Conservation (phyloP, 2,797 vertebrate genomes). For the Phataginus tricuspis region DNA sequence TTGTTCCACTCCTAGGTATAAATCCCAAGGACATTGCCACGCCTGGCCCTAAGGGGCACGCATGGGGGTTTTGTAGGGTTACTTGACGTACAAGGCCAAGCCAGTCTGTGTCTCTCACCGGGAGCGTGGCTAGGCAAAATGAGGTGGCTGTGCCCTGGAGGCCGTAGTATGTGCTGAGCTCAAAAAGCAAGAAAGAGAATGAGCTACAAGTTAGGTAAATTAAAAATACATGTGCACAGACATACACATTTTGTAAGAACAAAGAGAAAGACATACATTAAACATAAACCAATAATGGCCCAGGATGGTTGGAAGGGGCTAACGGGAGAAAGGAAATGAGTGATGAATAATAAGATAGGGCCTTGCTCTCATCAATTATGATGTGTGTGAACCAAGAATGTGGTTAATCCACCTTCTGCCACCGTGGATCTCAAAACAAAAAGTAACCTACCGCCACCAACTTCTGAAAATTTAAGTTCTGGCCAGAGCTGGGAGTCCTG, state of each 20-base stretch:
- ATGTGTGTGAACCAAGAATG: background rate
- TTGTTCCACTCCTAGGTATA: background rate
- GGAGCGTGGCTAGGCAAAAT: background rate
- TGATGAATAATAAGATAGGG: background rate
- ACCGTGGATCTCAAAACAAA: background rate
- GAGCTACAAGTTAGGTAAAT: background rate
- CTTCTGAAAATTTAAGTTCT: background rate
- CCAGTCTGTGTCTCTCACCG: background rate
- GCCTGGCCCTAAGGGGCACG: background rate
- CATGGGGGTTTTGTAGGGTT: background rate
- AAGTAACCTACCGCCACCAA: background rate
- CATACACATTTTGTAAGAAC: background rate
- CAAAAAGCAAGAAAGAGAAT: background rate
- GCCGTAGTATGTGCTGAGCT: background rate
- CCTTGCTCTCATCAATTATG: background rate
- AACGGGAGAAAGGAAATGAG: background rate
- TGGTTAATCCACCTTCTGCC: background rate
- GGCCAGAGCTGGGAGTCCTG: background rate
- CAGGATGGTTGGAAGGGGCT: background rate
- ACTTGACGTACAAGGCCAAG: background rate
- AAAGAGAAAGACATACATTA: background rate
- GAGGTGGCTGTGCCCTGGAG: background rate
- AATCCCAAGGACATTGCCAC: background rate
- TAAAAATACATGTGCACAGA: background rate
- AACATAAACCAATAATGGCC: background rate